A percentile compares a stretch with the other conserved stretches of the same genome.
These are phyloP conservation scores for Malacosoma neustria DNA, from an alignment of 2,888 invertebrate genomes.

Conservation along the genomic window DNA sequence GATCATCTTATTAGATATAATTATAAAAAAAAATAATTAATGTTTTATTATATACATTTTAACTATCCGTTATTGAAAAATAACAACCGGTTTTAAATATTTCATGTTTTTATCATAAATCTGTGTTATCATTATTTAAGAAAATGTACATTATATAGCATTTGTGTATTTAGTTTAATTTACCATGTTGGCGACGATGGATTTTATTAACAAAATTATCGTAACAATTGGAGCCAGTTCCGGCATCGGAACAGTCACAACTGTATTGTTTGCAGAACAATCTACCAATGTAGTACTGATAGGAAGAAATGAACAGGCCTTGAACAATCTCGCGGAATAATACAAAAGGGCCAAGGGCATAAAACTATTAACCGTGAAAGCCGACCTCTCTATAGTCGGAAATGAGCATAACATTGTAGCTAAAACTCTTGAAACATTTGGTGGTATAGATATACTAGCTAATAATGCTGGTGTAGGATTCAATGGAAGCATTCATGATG, in stretches of 20 bases:
- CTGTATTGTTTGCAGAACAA: not conserved
- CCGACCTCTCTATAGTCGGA: conserved; percentile 15
- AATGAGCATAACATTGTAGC: conserved; percentile 12
- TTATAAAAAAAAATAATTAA: no score
- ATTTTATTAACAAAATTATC: conserved; percentile 21
- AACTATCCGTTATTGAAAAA: no score
- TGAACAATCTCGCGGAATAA: not conserved
- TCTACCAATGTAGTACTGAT: conserved; percentile 3
- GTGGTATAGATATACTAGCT: conserved; percentile 20
- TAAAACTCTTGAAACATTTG: conserved; percentile 14
- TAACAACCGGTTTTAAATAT: no score
- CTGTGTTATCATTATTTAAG: no score
- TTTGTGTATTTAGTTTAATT: no score
- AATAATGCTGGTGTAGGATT: conserved; percentile 19
- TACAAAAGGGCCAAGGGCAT: not conserved
- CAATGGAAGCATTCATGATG: conserved; percentile 9
- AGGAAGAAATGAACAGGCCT: conserved; percentile 2
- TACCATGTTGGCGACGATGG: conserved; percentile 3
- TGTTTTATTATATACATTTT: no score
- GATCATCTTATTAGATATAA: no score
- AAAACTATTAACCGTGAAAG: conserved; percentile 11
- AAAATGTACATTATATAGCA: no score
- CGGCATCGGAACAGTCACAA: conserved; percentile 19
- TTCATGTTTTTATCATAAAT: no score
- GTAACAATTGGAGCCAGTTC: conserved; percentile 23